Percentiles rank a stretch among this genome's conserved stretches.
These are phyloP conservation scores for Azorinus chamasolen DNA, from an alignment of 2,888 invertebrate species.

Conservation along the genomic window DNA sequence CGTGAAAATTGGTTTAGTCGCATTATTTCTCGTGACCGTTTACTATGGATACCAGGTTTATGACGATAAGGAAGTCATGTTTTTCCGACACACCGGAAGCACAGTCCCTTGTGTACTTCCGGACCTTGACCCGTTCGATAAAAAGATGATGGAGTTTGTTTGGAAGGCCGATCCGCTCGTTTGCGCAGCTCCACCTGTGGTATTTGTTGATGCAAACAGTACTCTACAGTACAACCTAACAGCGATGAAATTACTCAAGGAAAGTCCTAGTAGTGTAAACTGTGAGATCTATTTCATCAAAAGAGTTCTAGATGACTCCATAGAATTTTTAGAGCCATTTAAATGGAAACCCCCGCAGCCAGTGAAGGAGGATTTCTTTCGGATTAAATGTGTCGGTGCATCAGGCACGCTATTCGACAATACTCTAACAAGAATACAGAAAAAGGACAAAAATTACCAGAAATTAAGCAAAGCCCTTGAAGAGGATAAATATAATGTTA, in stretches of 20 bases:
- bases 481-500: slow-evolving; percentile 29
- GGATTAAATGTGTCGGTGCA: slow-evolving; percentile 10
- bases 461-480: not conserved
- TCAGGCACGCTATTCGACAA: slow-evolving; percentile 17
- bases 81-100: slow-evolving; percentile 6
- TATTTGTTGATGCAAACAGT: slow-evolving; percentile 39
- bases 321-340: slow-evolving; percentile 6
- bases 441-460: slow-evolving; percentile 2
- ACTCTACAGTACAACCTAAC: slow-evolving; percentile 34
- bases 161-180: slow-evolving; percentile 18
- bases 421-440: slow-evolving; percentile 15
- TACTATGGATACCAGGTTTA: slow-evolving; percentile 24
- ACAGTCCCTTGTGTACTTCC: slow-evolving; percentile 23
- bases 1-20: not conserved
- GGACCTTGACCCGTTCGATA: slow-evolving; percentile 27
- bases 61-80: slow-evolving; percentile 7
- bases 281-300: slow-evolving; percentile 18
- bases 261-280: slow-evolving; percentile 3
- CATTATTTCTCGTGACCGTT: not conserved
- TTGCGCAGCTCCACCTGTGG: slow-evolving; percentile 21
- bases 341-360: slow-evolving; percentile 14
- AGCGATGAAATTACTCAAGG: not conserved
- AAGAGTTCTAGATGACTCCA: not conserved
- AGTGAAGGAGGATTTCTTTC: slow-evolving; percentile 15
- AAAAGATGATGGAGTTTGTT: slow-evolving; percentile 21